These are phyloP conservation scores for Alethe castanea DNA, from an alignment of 2,113 vertebrate species.

Conservation along the genomic window DNA sequence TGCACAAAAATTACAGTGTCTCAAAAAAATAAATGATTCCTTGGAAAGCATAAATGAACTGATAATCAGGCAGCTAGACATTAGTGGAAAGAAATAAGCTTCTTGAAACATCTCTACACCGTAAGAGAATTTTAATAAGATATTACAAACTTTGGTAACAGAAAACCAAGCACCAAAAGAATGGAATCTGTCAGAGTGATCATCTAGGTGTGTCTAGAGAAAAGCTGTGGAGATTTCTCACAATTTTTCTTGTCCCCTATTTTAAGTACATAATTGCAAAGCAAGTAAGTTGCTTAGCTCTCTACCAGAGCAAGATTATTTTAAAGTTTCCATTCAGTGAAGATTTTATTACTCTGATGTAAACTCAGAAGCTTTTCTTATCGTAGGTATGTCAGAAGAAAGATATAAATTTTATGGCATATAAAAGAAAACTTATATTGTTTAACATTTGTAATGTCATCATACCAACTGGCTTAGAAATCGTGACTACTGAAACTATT, in stretches of 20 bases:
- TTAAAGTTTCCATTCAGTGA: background rate
- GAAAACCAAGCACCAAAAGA: conserved; percentile 26
- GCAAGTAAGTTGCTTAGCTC: conserved; percentile 8
- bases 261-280: conserved; percentile 48
- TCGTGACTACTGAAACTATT: background rate
- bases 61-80: conserved; percentile 56
- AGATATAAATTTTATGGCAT: background rate
- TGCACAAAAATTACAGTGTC: conserved; percentile 56
- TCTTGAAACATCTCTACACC: conserved; percentile 41
- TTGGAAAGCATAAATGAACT: conserved; percentile 57
- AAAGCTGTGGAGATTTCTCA: background rate
- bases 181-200: background rate
- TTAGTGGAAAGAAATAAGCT: conserved; percentile 22
- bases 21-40: conserved; percentile 53
- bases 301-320: background rate
- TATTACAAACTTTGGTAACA: conserved; percentile 9
- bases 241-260: background rate
- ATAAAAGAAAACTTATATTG: background rate
- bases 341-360: background rate
- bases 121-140: conserved; percentile 56
- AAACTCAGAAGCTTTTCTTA: background rate
- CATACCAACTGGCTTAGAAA: background rate
- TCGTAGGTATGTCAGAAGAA: background rate
- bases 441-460: background rate
- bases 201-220: background rate